These are phyloP conservation scores for Myiotriccus ornatus DNA, from an alignment of 2,797 vertebrate species.

Conservation along the genomic window DNA sequence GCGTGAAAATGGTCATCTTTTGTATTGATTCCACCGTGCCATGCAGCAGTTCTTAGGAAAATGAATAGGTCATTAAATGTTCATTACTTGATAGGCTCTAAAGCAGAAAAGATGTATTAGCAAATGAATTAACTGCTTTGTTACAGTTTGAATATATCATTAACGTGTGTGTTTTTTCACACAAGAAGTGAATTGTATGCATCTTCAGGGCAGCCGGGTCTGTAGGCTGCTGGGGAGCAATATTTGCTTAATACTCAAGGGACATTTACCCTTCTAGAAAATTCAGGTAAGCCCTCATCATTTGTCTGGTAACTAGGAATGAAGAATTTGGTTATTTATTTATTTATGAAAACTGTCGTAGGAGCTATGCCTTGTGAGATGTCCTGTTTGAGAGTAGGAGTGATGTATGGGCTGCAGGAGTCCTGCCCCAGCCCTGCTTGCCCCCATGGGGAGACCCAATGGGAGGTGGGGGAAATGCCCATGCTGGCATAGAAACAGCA, in stretches of 20 bases:
- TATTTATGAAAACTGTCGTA: background rate
- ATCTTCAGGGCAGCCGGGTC: background rate
- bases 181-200: background rate
- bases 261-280: background rate
- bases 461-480: background rate
- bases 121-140: conserved; percentile 66
- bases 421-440: background rate
- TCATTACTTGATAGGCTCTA: conserved; percentile 61
- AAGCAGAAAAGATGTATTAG: conserved; percentile 64
- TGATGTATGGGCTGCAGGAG: background rate
- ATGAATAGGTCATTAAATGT: conserved; percentile 65
- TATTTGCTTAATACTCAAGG: background rate
- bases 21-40: conserved; percentile 56
- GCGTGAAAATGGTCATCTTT: conserved; percentile 68
- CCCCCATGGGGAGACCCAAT: accelerated
- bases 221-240: background rate
- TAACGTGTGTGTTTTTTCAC: conserved; percentile 36
- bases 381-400: background rate
- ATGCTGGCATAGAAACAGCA: background rate
- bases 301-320: background rate
- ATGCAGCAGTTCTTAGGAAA: conserved; percentile 53
- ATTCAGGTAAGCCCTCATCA: background rate
- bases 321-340: background rate
- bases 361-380: background rate
- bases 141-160: conserved; percentile 57